A percentile compares a stretch with the other conserved stretches of the same genome.
phyloP scores from a whole-genome alignment of 2,888 invertebrate genomes.

The Cremastinae sp. region DNA sequence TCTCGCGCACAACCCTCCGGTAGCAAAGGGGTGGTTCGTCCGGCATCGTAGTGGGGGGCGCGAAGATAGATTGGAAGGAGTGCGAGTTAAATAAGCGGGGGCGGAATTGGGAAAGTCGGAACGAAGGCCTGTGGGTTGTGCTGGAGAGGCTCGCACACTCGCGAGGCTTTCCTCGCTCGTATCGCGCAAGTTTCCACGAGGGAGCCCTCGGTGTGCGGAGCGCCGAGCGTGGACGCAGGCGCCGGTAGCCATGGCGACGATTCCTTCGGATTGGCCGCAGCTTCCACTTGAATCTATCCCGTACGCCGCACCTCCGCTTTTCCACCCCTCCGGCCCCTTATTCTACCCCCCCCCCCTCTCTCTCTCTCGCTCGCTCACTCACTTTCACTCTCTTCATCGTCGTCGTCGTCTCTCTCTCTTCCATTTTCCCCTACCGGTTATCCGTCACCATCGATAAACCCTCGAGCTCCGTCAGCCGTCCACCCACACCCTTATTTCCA shows the following conservation, averaged over 20 bases:
- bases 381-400: conserved; percentile 7
- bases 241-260: conserved; percentile 79
- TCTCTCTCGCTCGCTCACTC: conserved; percentile 27
- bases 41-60: conserved; percentile 24
- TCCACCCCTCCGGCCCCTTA: conserved; percentile 52
- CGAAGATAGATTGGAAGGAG: conserved; percentile 12
- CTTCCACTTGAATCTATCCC: conserved; percentile 77
- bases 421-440: conserved; percentile 60
- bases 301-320: conserved; percentile 47
- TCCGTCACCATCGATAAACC: conserved; percentile 77
- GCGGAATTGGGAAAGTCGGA: conserved; percentile 58
- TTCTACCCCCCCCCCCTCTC: conserved; percentile 21
- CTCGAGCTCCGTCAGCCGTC: conserved; percentile 57
- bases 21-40: conserved; percentile 31
- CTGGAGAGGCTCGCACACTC: conserved; percentile 32
- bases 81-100: conserved; percentile 44
- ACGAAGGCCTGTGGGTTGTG: conserved; percentile 50
- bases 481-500: conserved; percentile 59
- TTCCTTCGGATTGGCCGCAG: conserved; percentile 80
- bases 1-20: not conserved
- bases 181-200: conserved; percentile 24
- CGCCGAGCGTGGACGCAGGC: conserved; percentile 74
- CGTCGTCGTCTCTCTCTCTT: conserved; percentile 32
- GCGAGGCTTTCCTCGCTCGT: conserved; percentile 36
- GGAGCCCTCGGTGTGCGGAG: conserved; percentile 39